Conservation (phyloP, 2,797 vertebrate species). For the Allochrocebus solatus region DNA sequence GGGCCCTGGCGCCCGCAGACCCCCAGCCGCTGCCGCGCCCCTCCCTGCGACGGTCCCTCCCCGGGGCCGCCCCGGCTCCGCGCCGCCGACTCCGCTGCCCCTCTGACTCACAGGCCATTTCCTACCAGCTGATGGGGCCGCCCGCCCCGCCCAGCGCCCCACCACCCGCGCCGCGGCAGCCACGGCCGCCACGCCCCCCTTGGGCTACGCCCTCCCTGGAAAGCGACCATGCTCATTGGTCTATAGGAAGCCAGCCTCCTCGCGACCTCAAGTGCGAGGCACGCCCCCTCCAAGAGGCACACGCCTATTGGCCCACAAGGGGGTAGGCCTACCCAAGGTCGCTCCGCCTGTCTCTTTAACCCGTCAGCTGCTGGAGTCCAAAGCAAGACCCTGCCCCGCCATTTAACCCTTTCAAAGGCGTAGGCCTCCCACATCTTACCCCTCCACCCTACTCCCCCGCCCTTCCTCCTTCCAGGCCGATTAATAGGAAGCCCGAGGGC, state of each 20-base stretch:
- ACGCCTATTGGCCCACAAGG: slow-evolving; percentile 52
- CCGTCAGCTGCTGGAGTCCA: background rate
- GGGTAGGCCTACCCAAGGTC: slow-evolving; percentile 60
- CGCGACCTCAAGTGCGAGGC: background rate
- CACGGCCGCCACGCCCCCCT: slow-evolving; percentile 64
- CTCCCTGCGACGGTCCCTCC: slow-evolving; percentile 74
- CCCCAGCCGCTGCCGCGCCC: slow-evolving; percentile 68
- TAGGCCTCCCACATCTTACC: background rate
- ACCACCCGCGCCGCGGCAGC: background rate
- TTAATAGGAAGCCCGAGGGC: slow-evolving; percentile 14
- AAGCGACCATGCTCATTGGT: slow-evolving; percentile 51
- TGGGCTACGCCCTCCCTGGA: background rate
- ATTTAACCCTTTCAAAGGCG: slow-evolving; percentile 60
- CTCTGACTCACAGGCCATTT: slow-evolving; percentile 82
- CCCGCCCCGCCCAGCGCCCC: slow-evolving; percentile 75
- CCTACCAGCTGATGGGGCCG: slow-evolving; percentile 81
- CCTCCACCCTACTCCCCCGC: background rate
- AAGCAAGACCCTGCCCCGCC: background rate
- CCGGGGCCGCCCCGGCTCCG: slow-evolving; percentile 73
- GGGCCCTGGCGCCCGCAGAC: slow-evolving; percentile 58
- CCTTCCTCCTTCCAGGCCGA: background rate
- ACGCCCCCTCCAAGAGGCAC: slow-evolving; percentile 49
- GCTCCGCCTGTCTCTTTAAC: slow-evolving; percentile 68
- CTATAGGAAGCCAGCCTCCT: slow-evolving; percentile 58
- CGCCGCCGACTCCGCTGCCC: slow-evolving; percentile 73